Evolutionary conservation across 2,113 vertebrate species (phyloP).

Genomic region (Cricetomys ansorgei): DNA sequence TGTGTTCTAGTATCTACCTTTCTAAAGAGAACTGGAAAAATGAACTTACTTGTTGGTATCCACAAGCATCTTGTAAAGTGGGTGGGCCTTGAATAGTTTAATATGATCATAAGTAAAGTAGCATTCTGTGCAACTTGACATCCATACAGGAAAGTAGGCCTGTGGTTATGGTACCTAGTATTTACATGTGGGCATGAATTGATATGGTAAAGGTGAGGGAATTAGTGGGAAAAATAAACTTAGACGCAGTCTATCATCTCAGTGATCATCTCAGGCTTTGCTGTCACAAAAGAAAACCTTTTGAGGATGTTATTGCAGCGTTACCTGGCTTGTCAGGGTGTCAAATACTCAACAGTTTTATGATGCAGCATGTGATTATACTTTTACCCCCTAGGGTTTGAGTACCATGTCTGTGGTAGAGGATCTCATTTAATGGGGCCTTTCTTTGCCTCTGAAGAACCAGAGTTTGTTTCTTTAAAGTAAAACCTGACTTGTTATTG

Average conservation of each 20-base stretch:
- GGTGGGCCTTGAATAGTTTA: not conserved
- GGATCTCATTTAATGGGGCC: not conserved
- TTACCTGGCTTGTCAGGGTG: not conserved
- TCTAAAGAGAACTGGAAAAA: slow-evolving; percentile 75
- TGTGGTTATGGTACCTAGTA: not conserved
- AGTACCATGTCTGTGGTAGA: not conserved
- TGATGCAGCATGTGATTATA: not conserved
- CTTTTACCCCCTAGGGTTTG: not conserved
- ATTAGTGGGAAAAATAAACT: not conserved
- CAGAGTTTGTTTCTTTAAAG: not conserved
- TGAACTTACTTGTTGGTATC: slow-evolving; percentile 54
- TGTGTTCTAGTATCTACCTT: slow-evolving; percentile 75
- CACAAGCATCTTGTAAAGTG: slow-evolving; percentile 55
- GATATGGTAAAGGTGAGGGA: not conserved
- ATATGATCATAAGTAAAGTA: slow-evolving; percentile 41
- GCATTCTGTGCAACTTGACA: not conserved
- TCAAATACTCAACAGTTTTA: not conserved
- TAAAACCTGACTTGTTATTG: slow-evolving; percentile 13
- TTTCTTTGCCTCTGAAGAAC: slow-evolving; percentile 9
- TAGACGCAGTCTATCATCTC: not conserved
- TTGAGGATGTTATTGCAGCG: not conserved
- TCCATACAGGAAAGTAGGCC: not conserved
- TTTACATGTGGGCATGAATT: slow-evolving; percentile 22
- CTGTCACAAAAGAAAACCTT: slow-evolving; percentile 8
- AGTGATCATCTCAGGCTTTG: not conserved